Evolutionary conservation across 2,888 invertebrate genomes (phyloP).

Genomic region (Trimorus sp.): DNA sequence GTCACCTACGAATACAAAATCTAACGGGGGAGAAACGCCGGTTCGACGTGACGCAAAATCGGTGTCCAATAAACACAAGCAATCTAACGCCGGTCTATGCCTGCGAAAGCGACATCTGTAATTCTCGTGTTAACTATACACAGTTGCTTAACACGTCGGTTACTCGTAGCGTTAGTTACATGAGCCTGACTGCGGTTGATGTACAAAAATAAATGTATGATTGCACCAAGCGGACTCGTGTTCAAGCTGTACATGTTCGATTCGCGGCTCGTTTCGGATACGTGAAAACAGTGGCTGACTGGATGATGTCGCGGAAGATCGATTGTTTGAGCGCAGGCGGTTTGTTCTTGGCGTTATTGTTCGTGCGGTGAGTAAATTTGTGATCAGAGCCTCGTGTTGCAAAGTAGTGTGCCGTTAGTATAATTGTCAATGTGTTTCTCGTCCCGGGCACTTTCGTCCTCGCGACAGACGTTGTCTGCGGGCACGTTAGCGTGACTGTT

Average conservation of each 20-base stretch:
- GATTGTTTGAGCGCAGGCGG: constrained; percentile 21
- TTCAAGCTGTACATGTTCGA: constrained; percentile 21
- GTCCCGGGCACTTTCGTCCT: constrained; percentile 68
- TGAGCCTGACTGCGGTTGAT: constrained; percentile 10
- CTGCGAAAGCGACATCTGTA: constrained; percentile 12
- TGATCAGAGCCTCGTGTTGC: constrained; percentile 75
- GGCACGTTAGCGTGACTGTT: constrained; percentile 39
- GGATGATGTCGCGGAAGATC: constrained; percentile 28
- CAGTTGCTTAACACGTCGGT: constrained; percentile 9
- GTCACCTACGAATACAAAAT: constrained; percentile 16
- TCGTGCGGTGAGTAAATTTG: constrained; percentile 6
- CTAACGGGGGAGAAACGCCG: constrained; percentile 1
- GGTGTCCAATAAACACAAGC: background rate
- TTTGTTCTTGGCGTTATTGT: background rate
- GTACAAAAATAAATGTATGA: constrained; percentile 37
- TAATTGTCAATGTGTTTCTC: constrained; percentile 71
- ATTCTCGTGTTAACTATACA: constrained; percentile 21
- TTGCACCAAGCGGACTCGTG: constrained; percentile 1
- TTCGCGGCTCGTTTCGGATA: background rate
- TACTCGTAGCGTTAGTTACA: constrained; percentile 22
- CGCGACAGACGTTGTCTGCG: constrained; percentile 43
- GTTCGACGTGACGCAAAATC: background rate
- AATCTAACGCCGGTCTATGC: background rate
- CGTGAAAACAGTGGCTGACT: no score
- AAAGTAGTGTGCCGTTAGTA: constrained; percentile 73